Evolutionary conservation across 2,797 vertebrate genomes (phyloP).

Genomic region (Dromococcyx pavoninus): DNA sequence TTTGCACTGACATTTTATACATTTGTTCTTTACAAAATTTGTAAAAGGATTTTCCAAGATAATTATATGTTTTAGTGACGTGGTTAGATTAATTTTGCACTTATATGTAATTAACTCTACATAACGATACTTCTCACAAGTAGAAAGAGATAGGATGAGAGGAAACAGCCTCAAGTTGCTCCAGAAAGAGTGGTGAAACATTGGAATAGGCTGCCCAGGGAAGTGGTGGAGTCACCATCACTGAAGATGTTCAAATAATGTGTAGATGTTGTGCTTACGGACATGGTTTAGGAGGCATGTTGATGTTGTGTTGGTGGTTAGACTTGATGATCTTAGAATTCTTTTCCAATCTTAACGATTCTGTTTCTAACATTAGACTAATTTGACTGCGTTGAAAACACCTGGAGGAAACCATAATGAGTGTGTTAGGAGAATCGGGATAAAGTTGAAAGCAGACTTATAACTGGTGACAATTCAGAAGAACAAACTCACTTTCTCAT

Average conservation of each 20-base stretch:
- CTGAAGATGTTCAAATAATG: too few relatives aligned
- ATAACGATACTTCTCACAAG: neutral
- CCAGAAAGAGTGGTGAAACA: too few relatives aligned
- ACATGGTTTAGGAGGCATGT: too few relatives aligned
- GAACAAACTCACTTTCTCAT: neutral
- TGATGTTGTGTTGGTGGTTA: too few relatives aligned
- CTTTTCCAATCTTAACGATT: too few relatives aligned
- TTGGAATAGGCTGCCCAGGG: too few relatives aligned
- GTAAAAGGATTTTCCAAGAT: slow-evolving; percentile 23
- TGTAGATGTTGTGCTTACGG: too few relatives aligned
- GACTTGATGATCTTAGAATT: too few relatives aligned
- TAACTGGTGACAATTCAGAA: neutral
- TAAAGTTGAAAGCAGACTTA: neutral
- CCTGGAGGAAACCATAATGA: neutral
- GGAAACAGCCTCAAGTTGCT: too few relatives aligned
- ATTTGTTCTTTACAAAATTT: slow-evolving; percentile 28
- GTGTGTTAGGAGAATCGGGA: neutral
- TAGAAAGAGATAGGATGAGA: too few relatives aligned
- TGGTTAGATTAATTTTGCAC: slow-evolving; percentile 54
- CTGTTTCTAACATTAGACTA: slow-evolving; percentile 1
- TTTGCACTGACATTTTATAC: neutral
- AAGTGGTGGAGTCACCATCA: too few relatives aligned
- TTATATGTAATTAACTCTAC: slow-evolving; percentile 44
- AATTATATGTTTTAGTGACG: slow-evolving; percentile 21
- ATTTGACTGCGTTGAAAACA: slow-evolving; percentile 7